Evolutionary conservation across 2,888 invertebrate genomes (phyloP).

Genomic region (Entomobrya multifasciata): DNA sequence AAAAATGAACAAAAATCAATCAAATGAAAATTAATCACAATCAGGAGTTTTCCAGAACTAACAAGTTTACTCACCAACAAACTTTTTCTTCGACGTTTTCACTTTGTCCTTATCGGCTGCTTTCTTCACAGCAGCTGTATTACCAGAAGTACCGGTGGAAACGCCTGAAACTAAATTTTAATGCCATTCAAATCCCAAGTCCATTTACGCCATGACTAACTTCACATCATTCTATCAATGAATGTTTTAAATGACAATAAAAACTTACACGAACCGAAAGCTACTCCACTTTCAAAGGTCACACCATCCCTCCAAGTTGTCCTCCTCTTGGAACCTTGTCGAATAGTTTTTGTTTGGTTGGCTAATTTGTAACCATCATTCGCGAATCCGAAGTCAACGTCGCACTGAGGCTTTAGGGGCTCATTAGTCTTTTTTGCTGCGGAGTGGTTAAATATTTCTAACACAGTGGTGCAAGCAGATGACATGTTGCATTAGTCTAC

Average conservation of each 20-base stretch:
- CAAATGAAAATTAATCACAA: not conserved
- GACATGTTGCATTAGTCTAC: too few species aligned
- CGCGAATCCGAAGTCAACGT: not conserved
- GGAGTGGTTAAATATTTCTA: too few species aligned
- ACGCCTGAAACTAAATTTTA: not conserved
- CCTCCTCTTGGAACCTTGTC: slow-evolving; percentile 23
- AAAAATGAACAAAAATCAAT: not conserved
- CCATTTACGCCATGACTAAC: not conserved
- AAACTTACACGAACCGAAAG: not conserved
- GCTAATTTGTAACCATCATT: slow-evolving; percentile 2
- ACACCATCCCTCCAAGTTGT: not conserved
- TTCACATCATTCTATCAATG: not conserved
- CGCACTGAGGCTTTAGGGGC: not conserved
- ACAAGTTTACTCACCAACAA: not conserved
- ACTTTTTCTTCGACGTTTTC: not conserved
- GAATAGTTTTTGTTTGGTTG: not conserved
- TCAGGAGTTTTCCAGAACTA: too few species aligned
- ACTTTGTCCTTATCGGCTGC: too few species aligned
- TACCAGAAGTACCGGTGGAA: not conserved
- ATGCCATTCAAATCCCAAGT: not conserved
- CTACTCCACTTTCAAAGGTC: not conserved
- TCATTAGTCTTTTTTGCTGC: too few species aligned
- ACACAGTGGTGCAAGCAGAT: too few species aligned
- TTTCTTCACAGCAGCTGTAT: not conserved
- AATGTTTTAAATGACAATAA: too few species aligned